phyloP scores from a whole-genome alignment of 1,140 invertebrate species.

The Belonocnema kinseyi region DNA sequence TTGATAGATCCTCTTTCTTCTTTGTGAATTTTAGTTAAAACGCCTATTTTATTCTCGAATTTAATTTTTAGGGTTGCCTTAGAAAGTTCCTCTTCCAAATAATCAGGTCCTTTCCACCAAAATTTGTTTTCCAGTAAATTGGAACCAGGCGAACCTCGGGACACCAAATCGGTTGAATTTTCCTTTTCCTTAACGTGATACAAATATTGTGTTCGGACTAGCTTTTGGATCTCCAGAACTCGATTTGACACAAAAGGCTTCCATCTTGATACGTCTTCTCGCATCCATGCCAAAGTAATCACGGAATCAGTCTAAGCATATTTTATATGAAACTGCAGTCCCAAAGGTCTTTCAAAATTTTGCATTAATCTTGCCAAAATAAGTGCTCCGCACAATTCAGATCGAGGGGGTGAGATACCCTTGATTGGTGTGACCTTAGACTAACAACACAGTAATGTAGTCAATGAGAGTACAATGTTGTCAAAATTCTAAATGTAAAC shows the following conservation, averaged over 20 bases:
- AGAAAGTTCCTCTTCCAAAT: no score
- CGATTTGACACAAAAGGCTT: no score
- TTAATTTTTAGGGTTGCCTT: not conserved
- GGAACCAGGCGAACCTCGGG: slow-evolving; percentile 38
- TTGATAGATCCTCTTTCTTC: no score
- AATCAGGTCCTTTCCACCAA: slow-evolving; percentile 28
- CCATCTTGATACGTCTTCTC: no score
- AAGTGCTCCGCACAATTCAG: slow-evolving; percentile 46
- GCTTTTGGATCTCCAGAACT: no score
- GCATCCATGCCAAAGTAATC: slow-evolving; percentile 64
- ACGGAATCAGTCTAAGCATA: slow-evolving; percentile 38
- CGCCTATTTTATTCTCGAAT: no score
- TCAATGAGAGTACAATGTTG: slow-evolving; percentile 21
- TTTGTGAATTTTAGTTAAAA: not conserved
- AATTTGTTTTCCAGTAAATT: not conserved
- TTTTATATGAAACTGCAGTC: not conserved
- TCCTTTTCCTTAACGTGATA: no score
- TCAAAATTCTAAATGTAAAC: slow-evolving; percentile 35
- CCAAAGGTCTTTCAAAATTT: slow-evolving; percentile 14
- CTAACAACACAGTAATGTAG: slow-evolving; percentile 33
- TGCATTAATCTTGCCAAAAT: slow-evolving; percentile 29
- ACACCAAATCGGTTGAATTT: slow-evolving; percentile 59
- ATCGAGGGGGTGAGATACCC: slow-evolving; percentile 43
- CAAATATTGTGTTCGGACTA: no score
- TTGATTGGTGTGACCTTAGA: slow-evolving; percentile 56